A percentile compares a stretch with the other conserved stretches of the same genome.
Conservation (phyloP, 2,113 vertebrate species). For the Serinus canaria region DNA sequence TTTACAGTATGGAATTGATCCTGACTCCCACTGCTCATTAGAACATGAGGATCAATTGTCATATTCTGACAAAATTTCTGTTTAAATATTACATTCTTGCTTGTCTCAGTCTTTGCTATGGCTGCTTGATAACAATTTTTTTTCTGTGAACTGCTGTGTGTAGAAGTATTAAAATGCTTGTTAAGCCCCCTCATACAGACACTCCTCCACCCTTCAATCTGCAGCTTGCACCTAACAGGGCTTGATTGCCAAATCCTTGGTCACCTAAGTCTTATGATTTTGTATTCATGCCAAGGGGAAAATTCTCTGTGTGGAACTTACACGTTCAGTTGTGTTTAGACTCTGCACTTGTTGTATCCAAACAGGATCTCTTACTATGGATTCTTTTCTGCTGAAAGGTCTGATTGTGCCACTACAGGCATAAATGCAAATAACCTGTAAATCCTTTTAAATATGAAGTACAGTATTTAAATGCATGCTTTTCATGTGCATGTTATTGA, state of each 20-base stretch:
- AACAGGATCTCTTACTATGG: neutral
- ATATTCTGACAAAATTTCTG: neutral
- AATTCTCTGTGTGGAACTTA: neutral
- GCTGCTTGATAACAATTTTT: neutral
- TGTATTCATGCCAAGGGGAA: neutral
- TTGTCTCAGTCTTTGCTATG: neutral
- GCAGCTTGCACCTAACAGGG: neutral
- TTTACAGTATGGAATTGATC: neutral
- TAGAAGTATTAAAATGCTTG: neutral
- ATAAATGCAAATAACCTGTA: neutral
- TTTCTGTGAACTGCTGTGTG: neutral
- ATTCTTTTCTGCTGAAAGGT: neutral
- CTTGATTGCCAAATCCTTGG: neutral
- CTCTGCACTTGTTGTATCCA: neutral
- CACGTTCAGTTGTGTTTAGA: fast-evolving
- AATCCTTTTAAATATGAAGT: neutral
- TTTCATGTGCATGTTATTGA: neutral
- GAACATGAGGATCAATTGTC: neutral
- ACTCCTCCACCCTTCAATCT: neutral
- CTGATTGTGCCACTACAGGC: neutral
- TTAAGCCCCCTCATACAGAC: neutral
- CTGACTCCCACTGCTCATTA: neutral
- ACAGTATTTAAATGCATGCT: neutral
- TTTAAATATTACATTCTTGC: neutral
- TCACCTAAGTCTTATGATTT: neutral